These are phyloP conservation scores for Anastrepha ludens DNA, from an alignment of 1,140 invertebrate species.

Conservation along the genomic window DNA sequence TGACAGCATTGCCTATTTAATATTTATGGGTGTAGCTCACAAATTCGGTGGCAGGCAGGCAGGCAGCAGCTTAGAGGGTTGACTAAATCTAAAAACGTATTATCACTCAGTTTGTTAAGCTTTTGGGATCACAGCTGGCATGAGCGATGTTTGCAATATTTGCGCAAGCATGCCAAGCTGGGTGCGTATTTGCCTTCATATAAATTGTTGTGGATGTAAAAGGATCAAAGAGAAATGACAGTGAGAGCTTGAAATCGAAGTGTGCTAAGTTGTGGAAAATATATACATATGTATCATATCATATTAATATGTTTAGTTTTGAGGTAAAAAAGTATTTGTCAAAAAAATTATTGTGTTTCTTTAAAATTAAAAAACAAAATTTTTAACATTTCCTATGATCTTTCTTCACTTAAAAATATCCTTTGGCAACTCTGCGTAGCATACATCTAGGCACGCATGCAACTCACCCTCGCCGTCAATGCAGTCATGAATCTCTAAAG, in stretches of 20 bases:
- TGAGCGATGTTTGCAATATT: neutral
- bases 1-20: slow-evolving; percentile 2
- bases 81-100: neutral
- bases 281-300: too few species aligned
- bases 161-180: neutral
- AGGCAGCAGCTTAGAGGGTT: neutral
- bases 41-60: neutral
- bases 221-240: too few species aligned
- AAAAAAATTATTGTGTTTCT: too few species aligned
- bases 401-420: too few species aligned
- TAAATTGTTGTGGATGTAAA: too few species aligned
- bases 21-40: neutral
- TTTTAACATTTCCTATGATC: too few species aligned
- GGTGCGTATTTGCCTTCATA: neutral
- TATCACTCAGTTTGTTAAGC: neutral
- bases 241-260: too few species aligned
- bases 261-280: too few species aligned
- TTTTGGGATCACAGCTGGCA: neutral
- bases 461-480: neutral
- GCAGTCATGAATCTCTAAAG: neutral
- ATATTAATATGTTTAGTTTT: too few species aligned
- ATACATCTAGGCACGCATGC: neutral
- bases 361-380: too few species aligned
- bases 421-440: neutral
- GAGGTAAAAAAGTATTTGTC: too few species aligned